phyloP scores from a whole-genome alignment of 2,888 invertebrate genomes.

The Orthonychiurus folsomi region DNA sequence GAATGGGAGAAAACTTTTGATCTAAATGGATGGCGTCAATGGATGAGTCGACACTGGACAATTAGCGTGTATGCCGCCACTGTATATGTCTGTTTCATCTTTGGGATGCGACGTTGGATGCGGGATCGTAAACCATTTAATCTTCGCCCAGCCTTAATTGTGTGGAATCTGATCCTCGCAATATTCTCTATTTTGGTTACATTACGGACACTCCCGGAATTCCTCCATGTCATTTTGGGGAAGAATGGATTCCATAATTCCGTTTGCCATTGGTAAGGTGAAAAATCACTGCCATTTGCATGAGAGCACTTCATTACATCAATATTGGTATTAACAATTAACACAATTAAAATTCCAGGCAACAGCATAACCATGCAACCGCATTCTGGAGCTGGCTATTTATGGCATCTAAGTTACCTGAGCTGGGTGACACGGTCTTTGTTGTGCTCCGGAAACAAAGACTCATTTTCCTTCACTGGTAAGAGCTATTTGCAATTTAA shows the following conservation, averaged over 20 bases:
- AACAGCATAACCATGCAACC: conserved; percentile 32
- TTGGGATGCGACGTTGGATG: conserved; percentile 29
- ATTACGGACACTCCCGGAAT: conserved; percentile 30
- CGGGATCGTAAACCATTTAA: conserved; percentile 25
- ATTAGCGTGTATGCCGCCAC: conserved; percentile 25
- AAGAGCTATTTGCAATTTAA: not conserved
- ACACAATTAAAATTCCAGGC: conserved; percentile 19
- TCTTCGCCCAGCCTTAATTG: conserved; percentile 28
- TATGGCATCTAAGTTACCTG: conserved; percentile 27
- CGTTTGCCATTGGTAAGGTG: conserved; percentile 35
- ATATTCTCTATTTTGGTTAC: conserved; percentile 33
- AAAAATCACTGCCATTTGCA: no score
- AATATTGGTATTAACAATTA: no score
- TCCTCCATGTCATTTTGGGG: conserved; percentile 27
- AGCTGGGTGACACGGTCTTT: conserved; percentile 36
- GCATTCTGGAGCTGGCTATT: conserved; percentile 34
- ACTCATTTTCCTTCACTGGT: conserved; percentile 35
- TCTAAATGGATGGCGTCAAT: conserved; percentile 28
- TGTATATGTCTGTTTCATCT: conserved; percentile 30
- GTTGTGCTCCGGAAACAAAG: conserved; percentile 35
- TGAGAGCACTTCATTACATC: no score
- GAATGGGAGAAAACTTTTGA: conserved; percentile 26
- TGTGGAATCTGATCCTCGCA: conserved; percentile 32
- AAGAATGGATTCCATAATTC: conserved; percentile 35
- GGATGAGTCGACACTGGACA: conserved; percentile 27